Conservation (phyloP, 2,113 vertebrate species). For the Picathartes gymnocephalus region DNA sequence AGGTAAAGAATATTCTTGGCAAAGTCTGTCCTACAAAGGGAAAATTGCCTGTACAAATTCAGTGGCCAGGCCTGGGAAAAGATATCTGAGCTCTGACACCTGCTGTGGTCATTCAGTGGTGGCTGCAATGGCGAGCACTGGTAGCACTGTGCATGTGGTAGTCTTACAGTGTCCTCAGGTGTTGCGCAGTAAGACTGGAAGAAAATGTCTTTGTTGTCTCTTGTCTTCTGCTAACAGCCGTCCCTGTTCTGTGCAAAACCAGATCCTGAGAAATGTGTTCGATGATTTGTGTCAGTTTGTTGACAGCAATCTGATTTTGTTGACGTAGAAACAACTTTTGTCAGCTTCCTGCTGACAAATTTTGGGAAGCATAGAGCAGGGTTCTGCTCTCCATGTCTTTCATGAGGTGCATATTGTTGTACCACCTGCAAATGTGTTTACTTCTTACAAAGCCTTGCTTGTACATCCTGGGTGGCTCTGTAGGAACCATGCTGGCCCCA, state of each 20-base stretch:
- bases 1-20: neutral
- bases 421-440: neutral
- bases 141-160: neutral
- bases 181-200: neutral
- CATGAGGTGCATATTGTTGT: neutral
- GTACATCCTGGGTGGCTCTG: neutral
- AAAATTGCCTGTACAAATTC: neutral
- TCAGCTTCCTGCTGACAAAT: neutral
- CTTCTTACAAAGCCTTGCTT: neutral
- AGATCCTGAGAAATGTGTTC: neutral
- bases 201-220: neutral
- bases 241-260: neutral
- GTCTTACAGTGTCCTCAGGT: neutral
- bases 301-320: neutral
- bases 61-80: neutral
- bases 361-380: neutral
- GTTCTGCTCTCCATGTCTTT: neutral
- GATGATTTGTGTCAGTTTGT: neutral
- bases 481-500: neutral
- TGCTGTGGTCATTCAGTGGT: neutral
- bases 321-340: neutral
- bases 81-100: neutral
- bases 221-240: neutral
- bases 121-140: neutral
- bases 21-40: neutral